Percentiles rank a stretch among this genome's conserved stretches.
These are phyloP conservation scores for Erinaceus europaeus DNA, from an alignment of 2,113 vertebrate genomes.

Conservation along the genomic window DNA sequence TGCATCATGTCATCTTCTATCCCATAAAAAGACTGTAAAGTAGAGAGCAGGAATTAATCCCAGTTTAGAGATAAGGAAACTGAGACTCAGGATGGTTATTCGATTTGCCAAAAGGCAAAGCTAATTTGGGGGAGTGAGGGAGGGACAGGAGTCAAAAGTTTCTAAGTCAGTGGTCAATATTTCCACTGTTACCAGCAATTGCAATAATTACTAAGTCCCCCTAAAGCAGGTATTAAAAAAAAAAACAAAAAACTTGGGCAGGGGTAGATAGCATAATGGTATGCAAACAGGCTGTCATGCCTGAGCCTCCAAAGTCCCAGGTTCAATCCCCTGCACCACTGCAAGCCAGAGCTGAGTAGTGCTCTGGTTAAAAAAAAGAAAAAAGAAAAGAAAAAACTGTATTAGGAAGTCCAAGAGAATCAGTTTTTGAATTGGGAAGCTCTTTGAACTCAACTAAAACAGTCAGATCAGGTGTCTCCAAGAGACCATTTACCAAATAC, in stretches of 20 bases:
- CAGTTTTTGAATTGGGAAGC: slow-evolving; percentile 38
- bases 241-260: too few relatives aligned
- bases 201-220: background rate
- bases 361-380: too few relatives aligned
- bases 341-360: too few relatives aligned
- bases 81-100: background rate
- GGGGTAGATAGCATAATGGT: too few relatives aligned
- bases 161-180: background rate
- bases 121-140: background rate
- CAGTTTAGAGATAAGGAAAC: slow-evolving; percentile 5
- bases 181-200: background rate
- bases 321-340: too few relatives aligned
- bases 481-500: slow-evolving; percentile 60
- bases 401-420: slow-evolving; percentile 24
- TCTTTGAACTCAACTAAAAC: slow-evolving; percentile 59
- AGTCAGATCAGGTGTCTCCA: slow-evolving; percentile 42
- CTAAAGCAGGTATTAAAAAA: background rate
- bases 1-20: background rate
- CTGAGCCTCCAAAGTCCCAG: too few relatives aligned
- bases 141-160: background rate
- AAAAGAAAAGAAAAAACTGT: background rate
- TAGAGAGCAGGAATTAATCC: background rate
- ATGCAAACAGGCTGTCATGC: too few relatives aligned
- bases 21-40: background rate
- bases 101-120: slow-evolving; percentile 26